Evolutionary conservation across 2,113 vertebrate genomes (phyloP).

Genomic region (Leiothrix lutea): DNA sequence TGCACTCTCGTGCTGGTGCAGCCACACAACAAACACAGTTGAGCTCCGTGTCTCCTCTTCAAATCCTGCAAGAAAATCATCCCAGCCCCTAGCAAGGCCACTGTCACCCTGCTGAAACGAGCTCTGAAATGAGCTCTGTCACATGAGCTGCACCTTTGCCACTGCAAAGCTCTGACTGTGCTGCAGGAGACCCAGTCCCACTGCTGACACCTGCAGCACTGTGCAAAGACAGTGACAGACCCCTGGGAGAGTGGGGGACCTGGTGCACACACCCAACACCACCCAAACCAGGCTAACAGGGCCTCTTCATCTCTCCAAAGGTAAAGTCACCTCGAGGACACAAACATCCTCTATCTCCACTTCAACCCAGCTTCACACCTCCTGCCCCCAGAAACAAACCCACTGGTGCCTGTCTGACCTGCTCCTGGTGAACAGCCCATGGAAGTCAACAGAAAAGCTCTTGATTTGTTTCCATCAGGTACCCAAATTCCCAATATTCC

Average conservation of each 20-base stretch:
- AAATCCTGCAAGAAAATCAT: neutral
- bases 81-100: neutral
- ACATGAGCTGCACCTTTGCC: fast-evolving
- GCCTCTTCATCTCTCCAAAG: neutral
- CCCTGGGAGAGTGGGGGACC: neutral
- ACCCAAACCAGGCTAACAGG: neutral
- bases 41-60: neutral
- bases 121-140: neutral
- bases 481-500: neutral
- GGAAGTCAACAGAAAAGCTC: neutral
- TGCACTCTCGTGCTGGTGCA: neutral
- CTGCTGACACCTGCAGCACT: fast-evolving
- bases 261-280: neutral
- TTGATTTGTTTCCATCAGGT: neutral
- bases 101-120: fast-evolving
- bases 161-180: neutral
- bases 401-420: neutral
- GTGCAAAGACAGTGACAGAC: neutral
- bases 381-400: neutral
- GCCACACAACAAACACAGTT: fast-evolving
- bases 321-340: neutral
- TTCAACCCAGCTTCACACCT: neutral
- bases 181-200: neutral
- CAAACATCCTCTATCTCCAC: neutral
- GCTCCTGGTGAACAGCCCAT: neutral